Evolutionary conservation across 2,888 invertebrate species (phyloP), one percentile per base, ranked within the genome.

Genomic region (Spodoptera exigua): DNA sequence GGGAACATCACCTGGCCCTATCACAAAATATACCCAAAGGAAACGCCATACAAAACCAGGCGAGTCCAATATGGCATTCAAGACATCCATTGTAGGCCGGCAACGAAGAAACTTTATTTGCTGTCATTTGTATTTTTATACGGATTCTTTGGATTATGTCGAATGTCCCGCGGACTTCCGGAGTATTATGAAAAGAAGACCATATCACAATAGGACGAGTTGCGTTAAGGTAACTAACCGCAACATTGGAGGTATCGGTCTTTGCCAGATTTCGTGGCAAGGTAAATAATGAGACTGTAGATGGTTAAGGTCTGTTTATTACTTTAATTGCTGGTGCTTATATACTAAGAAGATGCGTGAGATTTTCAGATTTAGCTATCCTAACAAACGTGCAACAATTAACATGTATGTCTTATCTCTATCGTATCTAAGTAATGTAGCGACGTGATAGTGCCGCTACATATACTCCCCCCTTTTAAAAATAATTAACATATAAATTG

Each of bases 61-160:
- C 65, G 61, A 72, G 47, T 61, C 58, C 69, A 43, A 72, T 68
- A 61, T 63, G 65, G 58, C 47, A 85, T 88, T 88, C 86, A 83
- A 71, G 70, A 73, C 70, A 70, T 10, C 72, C 73, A 81, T 88
- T 86, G 87, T 89, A 61, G 54, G 61, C 64, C 75, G 81, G 84
- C 84, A 88, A 87, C 86, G 84, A 76, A 81, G 77, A 89, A 86
- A 83, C 81, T 82, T 79, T 90, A 89, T 92, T 92, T 91, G 87
- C 89, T 91, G 89, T 89, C 90, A 85, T 90, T 87, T 89, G 85
- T 90, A 81, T 85, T 85, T 84, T 87, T 85, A 85, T 84, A 83
- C 79, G 79, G 80, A 83, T 81, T 79, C 82, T 78, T 75, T 66
- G 76, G 82, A 84, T 83, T 79, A 74, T 79, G 73, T 81, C 79